These are phyloP conservation scores for Elysia crispata DNA, from an alignment of 2,888 invertebrate species.

Conservation along the genomic window DNA sequence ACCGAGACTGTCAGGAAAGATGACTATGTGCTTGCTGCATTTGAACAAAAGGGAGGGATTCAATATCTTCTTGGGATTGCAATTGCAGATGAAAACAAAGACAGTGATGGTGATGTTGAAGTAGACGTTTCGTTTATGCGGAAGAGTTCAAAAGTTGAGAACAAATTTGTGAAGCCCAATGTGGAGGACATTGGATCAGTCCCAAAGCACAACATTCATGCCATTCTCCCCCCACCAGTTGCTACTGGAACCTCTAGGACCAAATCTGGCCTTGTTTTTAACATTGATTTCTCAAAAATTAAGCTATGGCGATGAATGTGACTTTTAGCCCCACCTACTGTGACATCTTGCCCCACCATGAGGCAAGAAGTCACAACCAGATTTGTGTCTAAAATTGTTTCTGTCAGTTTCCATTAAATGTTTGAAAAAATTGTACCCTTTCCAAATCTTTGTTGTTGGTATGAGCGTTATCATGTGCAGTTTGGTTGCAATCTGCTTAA, in stretches of 20 bases:
- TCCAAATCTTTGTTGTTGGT: neutral
- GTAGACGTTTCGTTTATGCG: constrained; percentile 17
- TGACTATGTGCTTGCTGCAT: neutral
- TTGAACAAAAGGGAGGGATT: neutral
- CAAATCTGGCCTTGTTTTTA: neutral
- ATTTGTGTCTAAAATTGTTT: neutral
- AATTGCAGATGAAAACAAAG: neutral
- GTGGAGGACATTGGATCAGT: constrained; percentile 1
- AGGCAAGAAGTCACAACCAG: neutral
- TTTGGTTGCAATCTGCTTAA: neutral
- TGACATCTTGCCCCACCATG: constrained; percentile 3
- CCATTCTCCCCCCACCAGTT: neutral
- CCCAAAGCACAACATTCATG: neutral
- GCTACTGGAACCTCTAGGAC: constrained; percentile 2
- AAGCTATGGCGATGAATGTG: neutral
- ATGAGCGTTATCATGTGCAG: neutral
- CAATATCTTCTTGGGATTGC: constrained; percentile 12
- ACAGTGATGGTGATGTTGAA: constrained; percentile 1
- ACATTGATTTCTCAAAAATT: neutral
- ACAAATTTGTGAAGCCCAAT: constrained; percentile 27
- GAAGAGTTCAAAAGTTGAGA: constrained; percentile 12
- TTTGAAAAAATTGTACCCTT: neutral
- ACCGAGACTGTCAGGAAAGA: neutral
- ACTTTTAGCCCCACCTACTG: constrained; percentile 12
- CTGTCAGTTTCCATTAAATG: neutral